phyloP scores from a whole-genome alignment of 2,888 invertebrate genomes.

The Zonitis immaculata region DNA sequence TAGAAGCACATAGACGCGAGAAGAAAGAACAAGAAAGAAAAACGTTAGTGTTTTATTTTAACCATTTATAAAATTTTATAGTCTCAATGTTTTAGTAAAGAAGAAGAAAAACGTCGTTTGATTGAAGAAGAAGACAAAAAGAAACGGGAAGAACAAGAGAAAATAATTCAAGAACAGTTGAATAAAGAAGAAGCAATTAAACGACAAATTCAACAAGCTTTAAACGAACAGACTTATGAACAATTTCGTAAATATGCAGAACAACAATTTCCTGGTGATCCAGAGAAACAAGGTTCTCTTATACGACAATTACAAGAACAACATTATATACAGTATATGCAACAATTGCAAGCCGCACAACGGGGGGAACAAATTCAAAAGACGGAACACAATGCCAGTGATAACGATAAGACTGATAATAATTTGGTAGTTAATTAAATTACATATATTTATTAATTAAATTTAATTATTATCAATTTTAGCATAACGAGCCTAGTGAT shows the following conservation, averaged over 20 bases:
- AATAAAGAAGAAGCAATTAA: slow-evolving; percentile 62
- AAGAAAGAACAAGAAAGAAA: slow-evolving; percentile 70
- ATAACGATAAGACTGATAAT: slow-evolving; percentile 23
- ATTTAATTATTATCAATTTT: background rate
- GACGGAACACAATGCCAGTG: slow-evolving; percentile 20
- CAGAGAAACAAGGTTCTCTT: slow-evolving; percentile 87
- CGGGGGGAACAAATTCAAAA: slow-evolving; percentile 31
- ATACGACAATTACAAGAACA: slow-evolving; percentile 96
- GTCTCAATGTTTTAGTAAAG: slow-evolving; percentile 42
- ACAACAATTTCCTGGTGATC: slow-evolving; percentile 81
- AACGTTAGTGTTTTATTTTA: slow-evolving; percentile 50
- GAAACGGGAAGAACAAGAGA: slow-evolving; percentile 60
- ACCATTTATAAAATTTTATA: background rate
- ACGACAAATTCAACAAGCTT: slow-evolving; percentile 88
- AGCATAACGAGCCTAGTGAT: slow-evolving; percentile 20
- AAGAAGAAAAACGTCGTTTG: slow-evolving; percentile 55
- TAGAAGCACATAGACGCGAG: slow-evolving; percentile 88
- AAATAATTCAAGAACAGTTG: slow-evolving; percentile 58
- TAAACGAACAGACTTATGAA: slow-evolving; percentile 90
- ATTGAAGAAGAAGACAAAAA: slow-evolving; percentile 57
- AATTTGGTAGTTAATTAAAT: slow-evolving; percentile 17
- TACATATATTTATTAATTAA: background rate
- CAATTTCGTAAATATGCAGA: slow-evolving; percentile 89
- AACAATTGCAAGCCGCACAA: slow-evolving; percentile 68
- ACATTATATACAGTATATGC: slow-evolving; percentile 98